Evolutionary conservation across 64 coral and sea anemone genomes (phyloP).

Genomic region (Stichodactyla mertensii): DNA sequence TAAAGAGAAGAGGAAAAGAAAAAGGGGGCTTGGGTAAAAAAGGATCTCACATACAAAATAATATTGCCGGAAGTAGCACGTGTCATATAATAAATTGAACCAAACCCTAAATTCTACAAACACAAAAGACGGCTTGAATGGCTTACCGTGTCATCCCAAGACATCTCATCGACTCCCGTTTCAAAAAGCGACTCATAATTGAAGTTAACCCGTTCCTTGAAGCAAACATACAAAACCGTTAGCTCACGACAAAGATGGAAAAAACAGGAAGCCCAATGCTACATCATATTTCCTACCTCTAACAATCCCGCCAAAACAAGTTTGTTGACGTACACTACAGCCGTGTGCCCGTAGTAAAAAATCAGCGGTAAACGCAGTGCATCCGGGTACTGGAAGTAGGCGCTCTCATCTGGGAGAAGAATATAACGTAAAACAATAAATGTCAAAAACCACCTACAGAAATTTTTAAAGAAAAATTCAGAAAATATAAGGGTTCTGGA

Average conservation of each 20-base stretch:
- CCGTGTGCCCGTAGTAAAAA: conserved; percentile 60
- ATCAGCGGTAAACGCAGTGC: conserved; percentile 50
- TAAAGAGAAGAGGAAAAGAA: too few species aligned
- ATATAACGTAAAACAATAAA: not conserved
- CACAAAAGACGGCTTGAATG: too few species aligned
- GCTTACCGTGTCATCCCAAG: conserved; percentile 55
- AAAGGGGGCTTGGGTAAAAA: too few species aligned
- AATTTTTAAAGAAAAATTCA: too few species aligned
- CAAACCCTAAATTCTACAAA: too few species aligned
- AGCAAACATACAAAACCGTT: not conserved
- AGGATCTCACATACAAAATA: too few species aligned
- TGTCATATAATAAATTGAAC: too few species aligned
- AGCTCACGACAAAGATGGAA: too few species aligned
- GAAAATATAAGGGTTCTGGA: too few species aligned
- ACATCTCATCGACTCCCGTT: conserved; percentile 65
- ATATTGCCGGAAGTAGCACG: too few species aligned
- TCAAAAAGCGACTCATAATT: conserved; percentile 44
- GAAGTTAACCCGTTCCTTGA: conserved; percentile 46
- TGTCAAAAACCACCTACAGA: too few species aligned
- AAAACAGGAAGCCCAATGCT: too few species aligned
- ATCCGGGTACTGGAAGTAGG: conserved; percentile 56
- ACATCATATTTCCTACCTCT: not conserved
- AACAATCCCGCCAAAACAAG: conserved; percentile 38
- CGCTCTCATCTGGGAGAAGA: conserved; percentile 25
- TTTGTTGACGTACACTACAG: conserved; percentile 53